These are phyloP conservation scores for Caenorhabditis japonica DNA, from an alignment of 2,888 invertebrate species.

Conservation along the genomic window DNA sequence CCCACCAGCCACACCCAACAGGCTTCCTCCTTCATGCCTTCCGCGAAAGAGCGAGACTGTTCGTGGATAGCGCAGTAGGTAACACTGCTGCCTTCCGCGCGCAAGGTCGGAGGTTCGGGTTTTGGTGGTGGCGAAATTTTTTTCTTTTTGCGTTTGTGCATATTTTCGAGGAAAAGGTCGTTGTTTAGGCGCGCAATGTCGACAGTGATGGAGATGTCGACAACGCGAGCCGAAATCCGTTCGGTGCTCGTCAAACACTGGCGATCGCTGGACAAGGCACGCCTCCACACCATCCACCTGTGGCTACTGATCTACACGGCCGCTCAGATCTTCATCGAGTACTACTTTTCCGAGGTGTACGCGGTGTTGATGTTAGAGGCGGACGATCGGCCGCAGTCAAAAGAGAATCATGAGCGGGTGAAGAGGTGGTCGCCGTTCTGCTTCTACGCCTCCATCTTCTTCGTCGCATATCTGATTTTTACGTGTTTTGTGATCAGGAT, in stretches of 20 bases:
- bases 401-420: conserved; percentile 46
- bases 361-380: conserved; percentile 42
- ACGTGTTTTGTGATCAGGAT: conserved; percentile 58
- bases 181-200: conserved; percentile 36
- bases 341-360: conserved; percentile 67
- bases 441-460: conserved; percentile 56
- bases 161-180: too few relatives aligned
- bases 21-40: too few relatives aligned
- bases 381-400: conserved; percentile 38
- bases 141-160: too few relatives aligned
- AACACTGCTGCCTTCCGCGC: too few relatives aligned
- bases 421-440: conserved; percentile 54
- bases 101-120: too few relatives aligned
- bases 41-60: too few relatives aligned
- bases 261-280: conserved; percentile 73
- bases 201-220: conserved; percentile 49
- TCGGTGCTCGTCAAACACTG: conserved; percentile 74
- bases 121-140: too few relatives aligned
- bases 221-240: conserved; percentile 68
- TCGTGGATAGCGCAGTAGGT: too few relatives aligned
- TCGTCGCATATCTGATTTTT: conserved; percentile 57
- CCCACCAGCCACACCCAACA: too few relatives aligned
- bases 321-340: conserved; percentile 73
- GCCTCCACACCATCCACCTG: conserved; percentile 74
- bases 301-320: conserved; percentile 74